phyloP scores from a whole-genome alignment of 2,797 vertebrate genomes.

The Hyperoplus lanceolatus region DNA sequence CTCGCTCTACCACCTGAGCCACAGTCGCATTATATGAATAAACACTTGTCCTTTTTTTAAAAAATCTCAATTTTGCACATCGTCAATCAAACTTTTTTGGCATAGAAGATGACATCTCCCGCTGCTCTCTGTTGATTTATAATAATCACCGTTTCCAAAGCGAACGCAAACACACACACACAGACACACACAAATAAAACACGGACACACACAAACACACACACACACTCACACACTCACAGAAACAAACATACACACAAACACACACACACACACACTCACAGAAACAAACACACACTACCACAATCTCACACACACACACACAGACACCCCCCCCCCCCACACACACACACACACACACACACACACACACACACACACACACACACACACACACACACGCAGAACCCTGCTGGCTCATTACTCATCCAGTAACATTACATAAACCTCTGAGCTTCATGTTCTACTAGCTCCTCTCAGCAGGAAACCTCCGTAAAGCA shows the following conservation, averaged over 20 bases:
- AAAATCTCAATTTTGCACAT: slow-evolving; percentile 34
- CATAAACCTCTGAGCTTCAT: slow-evolving; percentile 60
- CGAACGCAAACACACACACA: slow-evolving; percentile 57
- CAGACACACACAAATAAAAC: slow-evolving; percentile 30
- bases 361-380: slow-evolving; percentile 44
- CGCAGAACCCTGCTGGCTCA: slow-evolving; percentile 51
- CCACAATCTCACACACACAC: too few relatives aligned
- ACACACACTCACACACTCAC: too few relatives aligned
- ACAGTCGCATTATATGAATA: too few relatives aligned
- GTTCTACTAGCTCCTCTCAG: slow-evolving; percentile 53
- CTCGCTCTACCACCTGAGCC: too few relatives aligned
- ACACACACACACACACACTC: too few relatives aligned
- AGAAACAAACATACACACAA: too few relatives aligned
- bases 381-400: slow-evolving; percentile 63
- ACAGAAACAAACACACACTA: too few relatives aligned
- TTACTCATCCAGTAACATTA: slow-evolving; percentile 68
- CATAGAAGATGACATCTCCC: slow-evolving; percentile 32
- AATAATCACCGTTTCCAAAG: slow-evolving; percentile 62
- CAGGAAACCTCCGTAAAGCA: slow-evolving; percentile 48
- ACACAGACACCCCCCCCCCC: too few relatives aligned
- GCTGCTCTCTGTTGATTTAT: slow-evolving; percentile 66
- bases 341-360: too few relatives aligned
- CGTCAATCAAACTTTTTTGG: slow-evolving; percentile 53
- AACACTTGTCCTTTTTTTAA: slow-evolving; percentile 1
- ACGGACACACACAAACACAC: too few relatives aligned